These are phyloP conservation scores for Pseudococcus viburni DNA, from an alignment of 2,888 invertebrate species.

Conservation along the genomic window DNA sequence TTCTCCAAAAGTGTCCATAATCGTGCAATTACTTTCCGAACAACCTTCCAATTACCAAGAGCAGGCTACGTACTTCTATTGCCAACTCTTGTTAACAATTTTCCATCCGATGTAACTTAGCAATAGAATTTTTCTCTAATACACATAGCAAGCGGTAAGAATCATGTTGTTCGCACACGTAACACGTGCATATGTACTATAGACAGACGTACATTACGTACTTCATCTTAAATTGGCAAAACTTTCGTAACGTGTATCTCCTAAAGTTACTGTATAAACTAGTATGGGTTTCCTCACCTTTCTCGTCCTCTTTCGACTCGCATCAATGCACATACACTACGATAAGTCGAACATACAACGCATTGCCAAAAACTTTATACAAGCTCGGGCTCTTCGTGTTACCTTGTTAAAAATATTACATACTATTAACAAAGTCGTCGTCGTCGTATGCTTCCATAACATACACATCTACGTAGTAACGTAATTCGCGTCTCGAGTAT, in stretches of 20 bases:
- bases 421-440: background rate
- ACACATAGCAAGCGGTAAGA: background rate
- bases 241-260: conserved; percentile 22
- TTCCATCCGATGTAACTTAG: conserved; percentile 2
- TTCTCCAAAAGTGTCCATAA: background rate
- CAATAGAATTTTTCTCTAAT: background rate
- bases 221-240: conserved; percentile 36
- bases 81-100: conserved; percentile 11
- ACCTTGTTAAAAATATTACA: conserved; percentile 13
- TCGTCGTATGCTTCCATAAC: background rate
- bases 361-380: conserved; percentile 5
- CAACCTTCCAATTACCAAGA: background rate
- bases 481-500: background rate
- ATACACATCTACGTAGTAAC: background rate
- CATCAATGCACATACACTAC: background rate
- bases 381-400: background rate
- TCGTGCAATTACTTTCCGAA: background rate
- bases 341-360: conserved; percentile 10
- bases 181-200: background rate
- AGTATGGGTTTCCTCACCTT: background rate
- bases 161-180: background rate
- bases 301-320: background rate
- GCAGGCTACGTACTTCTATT: background rate
- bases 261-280: background rate
- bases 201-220: background rate